Evolutionary conservation across 92 coral and sea anemone genomes (phyloP).

Genomic region (Porites cylindrica): DNA sequence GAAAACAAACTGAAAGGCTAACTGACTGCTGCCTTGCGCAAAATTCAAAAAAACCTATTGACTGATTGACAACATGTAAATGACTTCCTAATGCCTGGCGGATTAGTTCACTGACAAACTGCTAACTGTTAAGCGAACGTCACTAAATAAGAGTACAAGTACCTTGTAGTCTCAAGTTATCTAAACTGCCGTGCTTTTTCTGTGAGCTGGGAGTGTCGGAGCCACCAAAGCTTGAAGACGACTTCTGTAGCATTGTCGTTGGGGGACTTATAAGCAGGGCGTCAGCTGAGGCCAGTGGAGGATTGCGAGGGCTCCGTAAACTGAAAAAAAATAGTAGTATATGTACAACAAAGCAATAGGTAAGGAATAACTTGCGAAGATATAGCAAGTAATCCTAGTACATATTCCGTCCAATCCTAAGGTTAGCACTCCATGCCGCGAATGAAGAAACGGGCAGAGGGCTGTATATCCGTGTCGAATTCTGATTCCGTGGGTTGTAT

Average conservation of each 20-base stretch:
- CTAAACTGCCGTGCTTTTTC: slow-evolving; percentile 81
- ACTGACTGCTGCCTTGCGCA: not conserved
- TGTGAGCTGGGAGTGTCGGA: slow-evolving; percentile 65
- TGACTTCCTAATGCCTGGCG: no score
- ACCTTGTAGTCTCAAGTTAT: slow-evolving; percentile 88
- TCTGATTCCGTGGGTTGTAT: no score
- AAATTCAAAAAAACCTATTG: no score
- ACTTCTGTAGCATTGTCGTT: slow-evolving; percentile 47
- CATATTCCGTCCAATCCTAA: no score
- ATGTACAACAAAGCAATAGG: not conserved
- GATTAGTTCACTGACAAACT: no score
- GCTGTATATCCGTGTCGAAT: no score
- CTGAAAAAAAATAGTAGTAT: slow-evolving; percentile 27
- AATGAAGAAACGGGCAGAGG: no score
- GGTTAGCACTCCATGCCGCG: no score
- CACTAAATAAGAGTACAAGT: not conserved
- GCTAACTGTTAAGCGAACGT: not conserved
- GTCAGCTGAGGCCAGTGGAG: slow-evolving; percentile 83
- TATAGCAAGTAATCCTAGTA: no score
- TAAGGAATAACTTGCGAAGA: no score
- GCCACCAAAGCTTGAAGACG: slow-evolving; percentile 29
- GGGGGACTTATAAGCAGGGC: slow-evolving; percentile 55
- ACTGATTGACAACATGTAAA: no score
- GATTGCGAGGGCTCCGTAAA: slow-evolving; percentile 72
- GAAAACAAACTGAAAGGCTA: not conserved